These are phyloP conservation scores for Furcula furcula DNA, from an alignment of 2,888 invertebrate species.

Conservation along the genomic window DNA sequence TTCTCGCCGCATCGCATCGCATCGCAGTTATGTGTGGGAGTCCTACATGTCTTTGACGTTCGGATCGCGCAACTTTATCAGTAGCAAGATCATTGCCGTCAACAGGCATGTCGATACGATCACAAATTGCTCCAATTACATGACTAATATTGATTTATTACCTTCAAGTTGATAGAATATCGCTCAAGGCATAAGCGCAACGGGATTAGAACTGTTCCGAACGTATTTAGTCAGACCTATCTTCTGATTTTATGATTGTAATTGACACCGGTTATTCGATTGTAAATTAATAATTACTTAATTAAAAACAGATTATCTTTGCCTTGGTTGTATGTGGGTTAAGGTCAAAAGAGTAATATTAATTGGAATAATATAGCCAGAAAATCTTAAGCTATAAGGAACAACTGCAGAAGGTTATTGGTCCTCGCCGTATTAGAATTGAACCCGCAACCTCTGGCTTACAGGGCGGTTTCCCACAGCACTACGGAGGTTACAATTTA, in stretches of 20 bases:
- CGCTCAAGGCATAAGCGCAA: constrained; percentile 18
- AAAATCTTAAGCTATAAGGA: too few relatives aligned
- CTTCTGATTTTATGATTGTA: constrained; percentile 2
- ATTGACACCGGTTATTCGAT: neutral
- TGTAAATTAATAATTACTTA: neutral
- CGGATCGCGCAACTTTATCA: constrained; percentile 2
- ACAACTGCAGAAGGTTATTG: too few relatives aligned
- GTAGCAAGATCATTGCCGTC: constrained; percentile 13
- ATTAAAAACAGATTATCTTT: constrained; percentile 4
- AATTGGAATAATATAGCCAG: too few relatives aligned
- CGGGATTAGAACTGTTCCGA: constrained; percentile 2
- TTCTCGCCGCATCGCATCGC: too few relatives aligned
- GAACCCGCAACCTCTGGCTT: too few relatives aligned
- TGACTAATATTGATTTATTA: constrained; percentile 22
- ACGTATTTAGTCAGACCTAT: constrained; percentile 8
- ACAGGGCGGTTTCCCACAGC: too few relatives aligned
- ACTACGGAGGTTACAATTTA: too few relatives aligned
- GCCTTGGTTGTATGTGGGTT: too few relatives aligned
- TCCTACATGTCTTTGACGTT: too few relatives aligned
- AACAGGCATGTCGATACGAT: constrained; percentile 24
- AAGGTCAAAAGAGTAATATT: too few relatives aligned
- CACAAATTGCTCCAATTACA: constrained; percentile 33
- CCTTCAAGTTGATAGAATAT: constrained; percentile 31
- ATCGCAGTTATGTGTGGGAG: too few relatives aligned
- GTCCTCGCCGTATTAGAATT: too few relatives aligned